Evolutionary conservation across 2,797 vertebrate genomes (phyloP).

Genomic region (Catharus ustulatus): DNA sequence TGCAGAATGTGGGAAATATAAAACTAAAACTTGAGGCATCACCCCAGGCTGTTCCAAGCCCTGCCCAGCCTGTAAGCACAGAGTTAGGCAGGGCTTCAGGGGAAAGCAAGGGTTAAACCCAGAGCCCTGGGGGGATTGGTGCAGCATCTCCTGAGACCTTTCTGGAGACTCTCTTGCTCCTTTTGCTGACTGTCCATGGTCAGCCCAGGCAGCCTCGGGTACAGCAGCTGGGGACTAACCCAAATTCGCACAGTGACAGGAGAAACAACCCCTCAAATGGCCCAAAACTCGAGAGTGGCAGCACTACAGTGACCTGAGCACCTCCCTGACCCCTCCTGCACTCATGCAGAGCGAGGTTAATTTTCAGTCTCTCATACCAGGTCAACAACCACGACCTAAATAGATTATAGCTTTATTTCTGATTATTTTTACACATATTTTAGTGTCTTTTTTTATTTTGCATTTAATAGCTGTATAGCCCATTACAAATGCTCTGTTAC

Average conservation of each 20-base stretch:
- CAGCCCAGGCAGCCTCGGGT: not conserved
- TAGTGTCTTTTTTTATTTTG: not conserved
- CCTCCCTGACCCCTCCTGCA: not conserved
- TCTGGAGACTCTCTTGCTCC: not conserved
- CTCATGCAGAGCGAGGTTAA: not conserved
- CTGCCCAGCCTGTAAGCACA: not conserved
- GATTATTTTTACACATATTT: not conserved
- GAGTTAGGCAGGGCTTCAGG: not conserved
- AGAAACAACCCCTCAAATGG: not conserved
- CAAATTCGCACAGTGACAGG: rapidly evolving
- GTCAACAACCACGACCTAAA: not conserved
- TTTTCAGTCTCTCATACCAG: not conserved
- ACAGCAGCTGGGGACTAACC: not conserved
- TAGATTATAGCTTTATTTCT: not conserved
- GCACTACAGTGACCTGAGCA: not conserved
- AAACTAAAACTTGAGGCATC: not conserved
- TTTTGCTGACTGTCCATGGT: not conserved
- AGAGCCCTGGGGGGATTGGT: not conserved
- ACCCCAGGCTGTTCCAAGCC: not conserved
- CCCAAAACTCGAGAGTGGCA: not conserved
- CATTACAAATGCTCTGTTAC: not conserved
- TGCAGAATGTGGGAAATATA: not conserved
- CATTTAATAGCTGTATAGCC: not conserved
- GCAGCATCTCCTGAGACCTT: not conserved
- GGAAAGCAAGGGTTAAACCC: not conserved